A percentile compares a stretch with the other conserved stretches of the same genome.
phyloP scores from a whole-genome alignment of 2,888 invertebrate genomes.

The Conchocele bisecta region DNA sequence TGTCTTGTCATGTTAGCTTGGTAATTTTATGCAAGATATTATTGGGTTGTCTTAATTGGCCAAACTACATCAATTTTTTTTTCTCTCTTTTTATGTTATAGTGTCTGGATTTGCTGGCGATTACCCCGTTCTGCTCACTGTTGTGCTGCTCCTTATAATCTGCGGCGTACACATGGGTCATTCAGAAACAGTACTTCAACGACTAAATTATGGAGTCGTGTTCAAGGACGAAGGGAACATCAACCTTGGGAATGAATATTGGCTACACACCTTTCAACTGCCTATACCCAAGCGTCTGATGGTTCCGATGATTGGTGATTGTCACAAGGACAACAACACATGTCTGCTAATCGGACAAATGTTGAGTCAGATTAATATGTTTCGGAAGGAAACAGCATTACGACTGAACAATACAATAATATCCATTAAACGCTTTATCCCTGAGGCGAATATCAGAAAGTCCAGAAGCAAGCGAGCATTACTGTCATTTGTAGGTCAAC shows the following conservation, averaged over 20 bases:
- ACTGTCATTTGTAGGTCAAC: constrained; percentile 21
- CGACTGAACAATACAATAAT: background rate
- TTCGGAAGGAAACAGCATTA: background rate
- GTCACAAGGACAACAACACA: background rate
- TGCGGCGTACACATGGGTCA: background rate
- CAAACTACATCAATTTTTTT: constrained; percentile 3
- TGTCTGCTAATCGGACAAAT: no score
- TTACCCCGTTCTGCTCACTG: background rate
- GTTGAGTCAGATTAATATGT: no score
- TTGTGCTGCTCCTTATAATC: background rate
- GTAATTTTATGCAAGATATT: constrained; percentile 2
- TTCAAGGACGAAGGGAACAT: background rate
- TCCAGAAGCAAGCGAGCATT: background rate
- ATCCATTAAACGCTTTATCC: background rate
- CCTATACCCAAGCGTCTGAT: background rate
- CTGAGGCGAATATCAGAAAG: background rate
- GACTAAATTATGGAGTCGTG: constrained; percentile 22
- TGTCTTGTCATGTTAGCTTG: background rate
- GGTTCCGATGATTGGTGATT: background rate
- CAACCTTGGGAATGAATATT: constrained; percentile 12
- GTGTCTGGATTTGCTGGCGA: background rate
- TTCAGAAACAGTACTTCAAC: background rate
- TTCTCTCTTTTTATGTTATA: background rate
- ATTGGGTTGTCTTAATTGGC: background rate
- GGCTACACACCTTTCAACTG: constrained; percentile 22